These are phyloP conservation scores for Prosapia bicincta DNA, from an alignment of 2,888 invertebrate species.

Conservation along the genomic window DNA sequence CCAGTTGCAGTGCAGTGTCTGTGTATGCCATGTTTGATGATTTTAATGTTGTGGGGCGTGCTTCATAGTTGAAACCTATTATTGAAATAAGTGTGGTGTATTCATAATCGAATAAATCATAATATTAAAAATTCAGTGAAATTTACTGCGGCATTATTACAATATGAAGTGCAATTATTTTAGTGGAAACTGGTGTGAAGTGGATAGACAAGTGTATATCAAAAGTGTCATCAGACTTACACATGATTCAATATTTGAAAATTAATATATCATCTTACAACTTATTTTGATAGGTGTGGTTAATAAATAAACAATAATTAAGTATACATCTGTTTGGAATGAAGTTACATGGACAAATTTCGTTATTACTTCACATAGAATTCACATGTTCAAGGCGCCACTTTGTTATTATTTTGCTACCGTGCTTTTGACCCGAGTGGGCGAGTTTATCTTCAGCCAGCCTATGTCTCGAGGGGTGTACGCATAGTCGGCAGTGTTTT, in stretches of 20 bases:
- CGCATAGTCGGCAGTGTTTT: constrained; percentile 44
- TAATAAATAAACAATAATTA: constrained; percentile 21
- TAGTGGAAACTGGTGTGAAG: constrained; percentile 20
- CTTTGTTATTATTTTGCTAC: constrained; percentile 69
- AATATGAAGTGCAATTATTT: constrained; percentile 18
- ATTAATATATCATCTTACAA: constrained; percentile 22
- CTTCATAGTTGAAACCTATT: constrained; percentile 25
- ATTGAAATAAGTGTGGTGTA: constrained; percentile 18
- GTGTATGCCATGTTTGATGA: constrained; percentile 40
- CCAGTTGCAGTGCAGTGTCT: constrained; percentile 38
- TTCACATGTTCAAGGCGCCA: constrained; percentile 35
- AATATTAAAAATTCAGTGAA: constrained; percentile 4
- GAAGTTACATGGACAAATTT: constrained; percentile 14
- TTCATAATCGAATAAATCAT: constrained; percentile 10
- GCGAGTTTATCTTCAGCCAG: constrained; percentile 49
- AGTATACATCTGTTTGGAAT: constrained; percentile 23
- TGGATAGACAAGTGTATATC: constrained; percentile 21
- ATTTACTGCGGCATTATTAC: constrained; percentile 6
- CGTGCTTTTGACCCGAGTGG: constrained; percentile 60
- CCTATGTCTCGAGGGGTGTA: constrained; percentile 47
- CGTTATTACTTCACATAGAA: constrained; percentile 24
- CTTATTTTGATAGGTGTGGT: constrained; percentile 26
- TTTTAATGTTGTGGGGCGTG: constrained; percentile 37
- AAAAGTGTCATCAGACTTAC: constrained; percentile 29
- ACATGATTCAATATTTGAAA: constrained; percentile 27